Evolutionary conservation across 2,113 vertebrate species (phyloP).

Genomic region (Marmota monax): DNA sequence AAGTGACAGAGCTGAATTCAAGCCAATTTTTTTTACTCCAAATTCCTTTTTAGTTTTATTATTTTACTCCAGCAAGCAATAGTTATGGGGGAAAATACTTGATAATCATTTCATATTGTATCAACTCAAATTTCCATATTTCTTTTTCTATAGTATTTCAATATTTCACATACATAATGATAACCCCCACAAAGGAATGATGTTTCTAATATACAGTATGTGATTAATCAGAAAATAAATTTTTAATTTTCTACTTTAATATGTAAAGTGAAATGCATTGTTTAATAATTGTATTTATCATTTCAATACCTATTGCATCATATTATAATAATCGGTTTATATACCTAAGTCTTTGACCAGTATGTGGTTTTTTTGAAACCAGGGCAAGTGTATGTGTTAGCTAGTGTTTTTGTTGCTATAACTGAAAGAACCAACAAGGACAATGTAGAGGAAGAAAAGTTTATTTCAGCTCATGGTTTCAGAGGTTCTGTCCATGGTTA

Average conservation of each 20-base stretch:
- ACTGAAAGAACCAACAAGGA: too few relatives aligned
- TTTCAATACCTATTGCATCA: not conserved
- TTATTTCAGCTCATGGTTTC: too few relatives aligned
- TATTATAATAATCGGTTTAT: not conserved
- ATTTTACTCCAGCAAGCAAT: not conserved
- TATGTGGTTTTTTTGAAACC: not conserved
- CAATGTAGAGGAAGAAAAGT: too few relatives aligned
- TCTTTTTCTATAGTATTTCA: not conserved
- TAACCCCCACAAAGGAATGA: not conserved
- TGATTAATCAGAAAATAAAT: not conserved
- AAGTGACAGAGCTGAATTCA: not conserved
- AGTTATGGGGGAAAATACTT: not conserved
- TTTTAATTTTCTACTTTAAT: slow-evolving; percentile 6
- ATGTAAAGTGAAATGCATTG: not conserved
- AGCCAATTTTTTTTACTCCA: not conserved
- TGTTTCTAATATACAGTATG: not conserved
- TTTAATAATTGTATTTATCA: slow-evolving; percentile 1
- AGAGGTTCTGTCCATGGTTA: too few relatives aligned
- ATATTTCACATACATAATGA: not conserved
- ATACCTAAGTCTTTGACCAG: not conserved
- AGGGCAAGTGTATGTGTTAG: not conserved
- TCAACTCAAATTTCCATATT: not conserved
- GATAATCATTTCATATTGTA: not conserved
- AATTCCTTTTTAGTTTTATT: not conserved
- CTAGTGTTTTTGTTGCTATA: too few relatives aligned